Evolutionary conservation across 2,113 vertebrate genomes (phyloP).

Genomic region (Gallinago jamesoni): DNA sequence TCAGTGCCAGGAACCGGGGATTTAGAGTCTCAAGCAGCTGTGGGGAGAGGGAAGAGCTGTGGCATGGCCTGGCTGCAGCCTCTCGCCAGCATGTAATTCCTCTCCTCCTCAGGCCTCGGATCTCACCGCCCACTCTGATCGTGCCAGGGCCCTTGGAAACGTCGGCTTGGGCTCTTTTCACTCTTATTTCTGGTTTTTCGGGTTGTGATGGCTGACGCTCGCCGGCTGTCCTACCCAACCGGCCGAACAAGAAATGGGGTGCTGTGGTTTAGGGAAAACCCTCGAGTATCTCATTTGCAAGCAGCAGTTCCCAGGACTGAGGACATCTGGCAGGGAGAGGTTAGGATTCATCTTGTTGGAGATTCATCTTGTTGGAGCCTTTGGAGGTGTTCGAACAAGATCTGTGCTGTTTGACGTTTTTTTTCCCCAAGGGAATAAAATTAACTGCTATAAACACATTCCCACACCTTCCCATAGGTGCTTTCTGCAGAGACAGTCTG

Average conservation of each 20-base stretch:
- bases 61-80: neutral
- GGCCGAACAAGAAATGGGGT: neutral
- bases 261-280: neutral
- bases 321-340: neutral
- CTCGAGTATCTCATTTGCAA: neutral
- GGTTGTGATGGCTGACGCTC: neutral
- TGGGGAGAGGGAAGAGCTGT: neutral
- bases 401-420: neutral
- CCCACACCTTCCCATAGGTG: neutral
- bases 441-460: neutral
- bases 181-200: neutral
- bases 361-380: neutral
- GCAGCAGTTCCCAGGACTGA: neutral
- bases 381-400: neutral
- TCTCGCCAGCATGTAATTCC: accelerated
- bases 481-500: neutral
- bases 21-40: neutral
- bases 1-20: neutral
- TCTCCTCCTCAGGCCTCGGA: neutral
- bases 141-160: neutral
- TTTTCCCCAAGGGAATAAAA: neutral
- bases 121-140: accelerated
- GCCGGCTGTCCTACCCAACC: neutral
- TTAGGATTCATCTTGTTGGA: neutral
- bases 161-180: neutral